A percentile compares a stretch with the other conserved stretches of the same genome.
Evolutionary conservation across 2,888 invertebrate species (phyloP).

Genomic region (Sphaerophoria taeniata): DNA sequence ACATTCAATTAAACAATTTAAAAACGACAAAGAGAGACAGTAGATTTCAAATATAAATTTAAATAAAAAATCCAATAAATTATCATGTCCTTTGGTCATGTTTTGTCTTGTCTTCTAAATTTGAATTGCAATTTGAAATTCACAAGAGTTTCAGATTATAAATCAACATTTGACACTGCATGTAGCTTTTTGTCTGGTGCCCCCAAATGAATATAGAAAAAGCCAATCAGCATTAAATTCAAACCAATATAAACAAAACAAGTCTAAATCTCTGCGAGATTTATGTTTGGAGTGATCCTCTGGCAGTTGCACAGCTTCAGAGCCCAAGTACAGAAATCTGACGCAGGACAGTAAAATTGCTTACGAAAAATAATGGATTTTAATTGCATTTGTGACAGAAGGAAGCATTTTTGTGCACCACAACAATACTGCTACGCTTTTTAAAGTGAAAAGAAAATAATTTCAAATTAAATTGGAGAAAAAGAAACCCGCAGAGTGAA

Average conservation of each 20-base stretch:
- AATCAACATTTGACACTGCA: slow-evolving; percentile 21
- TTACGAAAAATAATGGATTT: slow-evolving; percentile 44
- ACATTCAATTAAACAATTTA: slow-evolving; percentile 3
- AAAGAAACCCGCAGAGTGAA: slow-evolving; percentile 16
- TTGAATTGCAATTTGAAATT: background rate
- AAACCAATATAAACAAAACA: background rate
- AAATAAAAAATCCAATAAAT: slow-evolving; percentile 14
- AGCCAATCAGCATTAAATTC: slow-evolving; percentile 37
- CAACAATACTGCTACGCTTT: background rate
- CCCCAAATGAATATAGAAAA: background rate
- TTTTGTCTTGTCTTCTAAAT: background rate
- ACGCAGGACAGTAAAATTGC: slow-evolving; percentile 8
- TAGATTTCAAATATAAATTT: slow-evolving; percentile 3
- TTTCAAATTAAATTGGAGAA: slow-evolving; percentile 4
- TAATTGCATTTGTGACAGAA: slow-evolving; percentile 38
- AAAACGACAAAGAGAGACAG: background rate
- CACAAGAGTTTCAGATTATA: background rate
- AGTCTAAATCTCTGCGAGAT: slow-evolving; percentile 8
- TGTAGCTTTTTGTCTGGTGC: background rate
- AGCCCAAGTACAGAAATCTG: background rate
- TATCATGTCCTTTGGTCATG: background rate
- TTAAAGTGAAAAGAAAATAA: slow-evolving; percentile 26
- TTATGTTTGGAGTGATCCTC: slow-evolving; percentile 14
- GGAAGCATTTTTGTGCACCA: background rate
- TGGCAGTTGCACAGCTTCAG: background rate